Base-by-base conservation (phyloP, 2,888 invertebrate species). In the Priapulus caudatus region DNA sequence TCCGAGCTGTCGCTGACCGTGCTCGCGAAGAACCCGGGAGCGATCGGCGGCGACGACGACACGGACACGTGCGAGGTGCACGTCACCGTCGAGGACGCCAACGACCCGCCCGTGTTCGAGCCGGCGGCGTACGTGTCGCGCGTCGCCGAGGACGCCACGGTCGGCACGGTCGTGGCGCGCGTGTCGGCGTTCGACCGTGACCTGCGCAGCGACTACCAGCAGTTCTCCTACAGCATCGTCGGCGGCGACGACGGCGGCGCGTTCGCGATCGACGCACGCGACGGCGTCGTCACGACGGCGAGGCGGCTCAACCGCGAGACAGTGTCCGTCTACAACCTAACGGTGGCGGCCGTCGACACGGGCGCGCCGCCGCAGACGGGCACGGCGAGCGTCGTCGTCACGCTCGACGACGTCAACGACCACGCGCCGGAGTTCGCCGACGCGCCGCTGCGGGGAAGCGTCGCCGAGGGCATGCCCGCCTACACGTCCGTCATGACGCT, bases 41-140 rank as follows among this genome's bases (percentile, higher is more conserved):
- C 90, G 18, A 91, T 95, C 60, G 79, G 84, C 43, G 93, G 93
- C 2, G 91, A 92, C 67, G 91, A 92, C 67, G 92, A 93, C 65
- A 92, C 91, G 0, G 92, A 91, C 66, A 90, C 89, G 72, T 92
- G 92, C 2, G 88, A 89, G 72, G 86, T 95, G 1, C 86, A 88
- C 47, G 84, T 95, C 56, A 84, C 86, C 0, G 86, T 95, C 57
- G 88, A 91, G 73, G 93, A 93, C 69, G 92, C 92, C 19, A 93
- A 93, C 67, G 93, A 93, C 74, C 90, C 93, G 1, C 93, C 93
- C 0, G 87, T 88, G 68, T 95, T 95, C 68, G 71, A 83, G n/a
- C 80, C 83, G 63, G 77, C 77, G 48, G 67, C 79, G 19, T 93
- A 93, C 67, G 15, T 53, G 20, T 57, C 63, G 23, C 54, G 50